phyloP scores from a whole-genome alignment of 2,888 invertebrate genomes.

The Drosophila sordidula region DNA sequence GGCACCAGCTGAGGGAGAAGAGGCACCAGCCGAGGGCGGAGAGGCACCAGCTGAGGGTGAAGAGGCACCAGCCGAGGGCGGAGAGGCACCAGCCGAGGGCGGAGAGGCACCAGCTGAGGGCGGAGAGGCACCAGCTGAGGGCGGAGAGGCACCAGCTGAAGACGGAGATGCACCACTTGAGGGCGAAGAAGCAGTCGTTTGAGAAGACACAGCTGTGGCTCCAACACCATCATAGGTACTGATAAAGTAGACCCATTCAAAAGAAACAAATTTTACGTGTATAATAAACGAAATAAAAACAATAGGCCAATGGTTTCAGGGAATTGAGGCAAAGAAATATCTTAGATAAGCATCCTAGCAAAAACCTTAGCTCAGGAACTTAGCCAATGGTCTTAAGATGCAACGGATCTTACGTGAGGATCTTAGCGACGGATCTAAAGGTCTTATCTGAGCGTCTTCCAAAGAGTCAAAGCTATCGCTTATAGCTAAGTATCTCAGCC shows the following conservation, averaged over 20 bases:
- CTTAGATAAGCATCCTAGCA: background rate
- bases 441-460: no score
- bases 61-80: no score
- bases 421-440: no score
- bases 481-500: background rate
- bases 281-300: conserved; percentile 25
- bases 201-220: background rate
- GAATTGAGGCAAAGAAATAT: background rate
- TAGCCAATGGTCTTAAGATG: no score
- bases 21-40: background rate
- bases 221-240: background rate
- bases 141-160: background rate
- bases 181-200: background rate
- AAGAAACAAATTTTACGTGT: conserved; percentile 11
- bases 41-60: no score
- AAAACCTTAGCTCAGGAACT: no score
- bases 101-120: no score
- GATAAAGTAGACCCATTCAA: background rate
- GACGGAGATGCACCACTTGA: background rate
- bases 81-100: no score
- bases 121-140: background rate
- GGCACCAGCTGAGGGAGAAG: background rate
- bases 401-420: no score
- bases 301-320: conserved; percentile 1
- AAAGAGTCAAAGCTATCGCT: no score